These are phyloP conservation scores for Dolichallabes microphthalmus DNA, from an alignment of 2,113 vertebrate genomes.

Conservation along the genomic window DNA sequence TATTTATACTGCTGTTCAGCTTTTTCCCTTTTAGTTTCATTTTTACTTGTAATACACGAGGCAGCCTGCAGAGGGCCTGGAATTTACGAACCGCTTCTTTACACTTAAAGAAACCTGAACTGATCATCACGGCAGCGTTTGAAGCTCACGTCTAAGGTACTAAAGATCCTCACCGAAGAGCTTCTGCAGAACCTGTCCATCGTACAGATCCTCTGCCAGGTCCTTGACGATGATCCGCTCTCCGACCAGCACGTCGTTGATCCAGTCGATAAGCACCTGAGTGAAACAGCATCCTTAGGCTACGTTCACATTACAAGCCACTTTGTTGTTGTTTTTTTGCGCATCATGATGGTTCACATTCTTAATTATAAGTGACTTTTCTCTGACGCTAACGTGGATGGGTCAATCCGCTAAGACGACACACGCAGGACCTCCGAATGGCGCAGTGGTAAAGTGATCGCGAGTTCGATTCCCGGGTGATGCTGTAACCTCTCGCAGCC, in stretches of 20 bases:
- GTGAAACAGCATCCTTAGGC: neutral
- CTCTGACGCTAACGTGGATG: too few species aligned
- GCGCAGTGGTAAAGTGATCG: too few species aligned
- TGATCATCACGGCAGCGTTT: neutral
- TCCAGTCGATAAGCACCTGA: conserved; percentile 93
- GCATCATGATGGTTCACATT: too few species aligned
- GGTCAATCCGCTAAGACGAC: too few species aligned
- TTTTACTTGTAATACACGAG: neutral
- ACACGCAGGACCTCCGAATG: too few species aligned
- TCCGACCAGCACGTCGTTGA: conserved; percentile 91
- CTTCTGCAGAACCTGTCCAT: conserved; percentile 96
- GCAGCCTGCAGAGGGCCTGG: neutral
- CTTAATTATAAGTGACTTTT: too few species aligned
- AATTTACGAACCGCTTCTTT: neutral
- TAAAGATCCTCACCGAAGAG: conserved; percentile 81
- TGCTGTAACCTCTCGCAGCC: too few species aligned
- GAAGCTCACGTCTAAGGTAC: neutral
- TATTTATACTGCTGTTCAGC: too few species aligned
- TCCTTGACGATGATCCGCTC: conserved; percentile 97
- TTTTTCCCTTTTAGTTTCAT: neutral
- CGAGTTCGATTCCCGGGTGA: too few species aligned
- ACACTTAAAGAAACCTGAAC: too few species aligned
- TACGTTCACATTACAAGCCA: too few species aligned
- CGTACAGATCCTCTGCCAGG: conserved; percentile 93
- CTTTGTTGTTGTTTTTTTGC: too few species aligned